These are phyloP conservation scores for Nemapogon koenigi DNA, from an alignment of 2,888 invertebrate genomes.

Conservation along the genomic window DNA sequence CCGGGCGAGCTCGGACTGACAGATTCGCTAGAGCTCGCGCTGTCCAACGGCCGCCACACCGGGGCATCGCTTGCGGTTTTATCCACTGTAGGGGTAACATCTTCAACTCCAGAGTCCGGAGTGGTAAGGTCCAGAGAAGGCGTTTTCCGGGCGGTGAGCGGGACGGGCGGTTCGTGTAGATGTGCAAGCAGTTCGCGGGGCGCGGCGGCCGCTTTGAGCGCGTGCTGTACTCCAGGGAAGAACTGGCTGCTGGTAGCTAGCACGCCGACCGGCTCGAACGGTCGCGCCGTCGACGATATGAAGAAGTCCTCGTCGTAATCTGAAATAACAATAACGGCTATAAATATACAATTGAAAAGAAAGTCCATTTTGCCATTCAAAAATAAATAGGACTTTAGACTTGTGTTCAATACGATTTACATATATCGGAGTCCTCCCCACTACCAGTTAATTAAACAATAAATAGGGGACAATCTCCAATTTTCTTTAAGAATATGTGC, in stretches of 20 bases:
- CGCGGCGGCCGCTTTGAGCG: constrained; percentile 28
- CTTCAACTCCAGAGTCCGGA: constrained; percentile 69
- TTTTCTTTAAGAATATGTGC: too few relatives aligned
- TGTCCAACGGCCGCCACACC: constrained; percentile 36
- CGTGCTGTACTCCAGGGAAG: constrained; percentile 68
- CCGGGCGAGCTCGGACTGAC: constrained; percentile 40
- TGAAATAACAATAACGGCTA: constrained; percentile 21
- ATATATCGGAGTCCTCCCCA: too few relatives aligned
- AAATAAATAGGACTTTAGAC: too few relatives aligned
- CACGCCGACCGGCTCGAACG: constrained; percentile 70
- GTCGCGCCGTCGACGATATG: constrained; percentile 74
- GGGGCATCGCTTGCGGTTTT: not conserved
- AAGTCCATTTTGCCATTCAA: too few relatives aligned
- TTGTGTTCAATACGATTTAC: too few relatives aligned
- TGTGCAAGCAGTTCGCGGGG: constrained; percentile 25
- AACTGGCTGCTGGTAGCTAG: constrained; percentile 69
- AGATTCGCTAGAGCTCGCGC: constrained; percentile 50
- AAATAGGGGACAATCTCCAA: too few relatives aligned
- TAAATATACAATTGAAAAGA: not conserved
- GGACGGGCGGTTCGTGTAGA: constrained; percentile 29
- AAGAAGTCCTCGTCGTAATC: constrained; percentile 74
- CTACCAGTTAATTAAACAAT: too few relatives aligned
- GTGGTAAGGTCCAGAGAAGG: constrained; percentile 59
- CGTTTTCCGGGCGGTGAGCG: constrained; percentile 25
- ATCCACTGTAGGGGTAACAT: constrained; percentile 45